phyloP scores from a whole-genome alignment of 2,888 invertebrate genomes.

The Thymelicus sylvestris region DNA sequence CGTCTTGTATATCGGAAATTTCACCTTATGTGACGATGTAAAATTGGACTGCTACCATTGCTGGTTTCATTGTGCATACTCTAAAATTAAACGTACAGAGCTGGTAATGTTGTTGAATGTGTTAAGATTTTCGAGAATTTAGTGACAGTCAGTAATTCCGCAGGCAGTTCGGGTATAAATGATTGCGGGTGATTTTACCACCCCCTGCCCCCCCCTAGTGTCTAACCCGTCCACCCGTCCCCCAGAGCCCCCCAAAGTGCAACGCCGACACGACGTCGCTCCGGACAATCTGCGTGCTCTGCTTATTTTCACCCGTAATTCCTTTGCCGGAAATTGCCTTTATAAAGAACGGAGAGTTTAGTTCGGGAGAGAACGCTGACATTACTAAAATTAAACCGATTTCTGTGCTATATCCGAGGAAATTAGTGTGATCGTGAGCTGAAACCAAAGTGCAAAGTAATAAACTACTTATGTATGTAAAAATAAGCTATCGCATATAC shows the following conservation, averaged over 20 bases:
- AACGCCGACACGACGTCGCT: slow-evolving; percentile 80
- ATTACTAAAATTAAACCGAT: slow-evolving; percentile 55
- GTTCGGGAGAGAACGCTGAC: slow-evolving; percentile 59
- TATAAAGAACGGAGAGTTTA: slow-evolving; percentile 77
- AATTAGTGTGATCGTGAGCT: slow-evolving; percentile 8
- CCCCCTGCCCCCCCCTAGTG: slow-evolving; percentile 61
- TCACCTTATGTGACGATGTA: slow-evolving; percentile 40
- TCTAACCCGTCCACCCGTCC: slow-evolving; percentile 69
- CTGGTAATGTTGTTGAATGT: slow-evolving; percentile 50
- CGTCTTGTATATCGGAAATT: slow-evolving; percentile 54
- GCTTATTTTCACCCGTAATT: slow-evolving; percentile 84
- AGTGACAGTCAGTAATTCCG: slow-evolving; percentile 81
- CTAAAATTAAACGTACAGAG: slow-evolving; percentile 31
- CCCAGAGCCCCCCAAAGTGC: slow-evolving; percentile 69
- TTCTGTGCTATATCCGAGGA: slow-evolving; percentile 10
- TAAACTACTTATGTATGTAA: too few relatives aligned
- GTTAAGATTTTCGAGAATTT: slow-evolving; percentile 63
- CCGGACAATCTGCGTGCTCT: slow-evolving; percentile 84
- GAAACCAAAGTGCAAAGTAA: not conserved
- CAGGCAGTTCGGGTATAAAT: slow-evolving; percentile 84
- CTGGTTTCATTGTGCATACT: slow-evolving; percentile 27
- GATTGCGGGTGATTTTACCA: slow-evolving; percentile 84
- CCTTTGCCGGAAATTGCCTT: slow-evolving; percentile 83
- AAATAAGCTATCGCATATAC: too few relatives aligned
- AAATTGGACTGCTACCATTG: slow-evolving; percentile 44